Evolutionary conservation across 2,888 invertebrate genomes (phyloP).

Genomic region (Pycnomerus fuliginosus): DNA sequence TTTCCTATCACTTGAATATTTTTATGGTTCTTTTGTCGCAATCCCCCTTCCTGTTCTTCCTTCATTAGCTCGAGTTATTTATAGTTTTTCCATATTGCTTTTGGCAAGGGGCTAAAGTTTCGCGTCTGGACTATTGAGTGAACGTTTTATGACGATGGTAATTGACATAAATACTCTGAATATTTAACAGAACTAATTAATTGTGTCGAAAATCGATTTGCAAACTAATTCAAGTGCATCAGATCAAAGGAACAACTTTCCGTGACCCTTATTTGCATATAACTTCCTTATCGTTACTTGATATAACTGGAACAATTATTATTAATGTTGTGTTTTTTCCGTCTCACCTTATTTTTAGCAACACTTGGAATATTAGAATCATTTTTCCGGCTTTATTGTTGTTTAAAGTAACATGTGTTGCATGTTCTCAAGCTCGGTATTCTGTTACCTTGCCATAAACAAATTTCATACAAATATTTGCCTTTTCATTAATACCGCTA

Average conservation of each 20-base stretch:
- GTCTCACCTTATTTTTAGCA: constrained; percentile 13
- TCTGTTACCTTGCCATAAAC: constrained; percentile 27
- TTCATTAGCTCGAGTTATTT: constrained; percentile 21
- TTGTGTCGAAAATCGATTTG: too few relatives aligned
- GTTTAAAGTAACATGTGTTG: constrained; percentile 9
- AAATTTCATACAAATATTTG: constrained; percentile 26
- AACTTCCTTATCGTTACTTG: too few relatives aligned
- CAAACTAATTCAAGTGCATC: too few relatives aligned
- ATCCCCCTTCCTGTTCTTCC: constrained; percentile 4
- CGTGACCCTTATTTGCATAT: too few relatives aligned
- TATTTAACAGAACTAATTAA: too few relatives aligned
- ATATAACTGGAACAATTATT: too few relatives aligned
- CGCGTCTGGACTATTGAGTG: constrained; percentile 9
- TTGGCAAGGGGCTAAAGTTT: constrained; percentile 18
- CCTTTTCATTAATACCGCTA: constrained; percentile 23
- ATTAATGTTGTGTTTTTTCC: too few relatives aligned
- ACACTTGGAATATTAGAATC: constrained; percentile 10
- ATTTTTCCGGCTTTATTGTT: constrained; percentile 11
- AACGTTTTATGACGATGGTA: too few relatives aligned
- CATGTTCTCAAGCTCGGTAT: constrained; percentile 13
- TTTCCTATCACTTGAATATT: too few relatives aligned
- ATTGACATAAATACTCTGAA: too few relatives aligned
- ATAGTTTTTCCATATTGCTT: constrained; percentile 23
- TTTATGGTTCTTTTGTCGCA: too few relatives aligned
- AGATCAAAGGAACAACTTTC: too few relatives aligned